Evolutionary conservation across 2,113 vertebrate genomes (phyloP).

Genomic region (Pogona vitticeps): DNA sequence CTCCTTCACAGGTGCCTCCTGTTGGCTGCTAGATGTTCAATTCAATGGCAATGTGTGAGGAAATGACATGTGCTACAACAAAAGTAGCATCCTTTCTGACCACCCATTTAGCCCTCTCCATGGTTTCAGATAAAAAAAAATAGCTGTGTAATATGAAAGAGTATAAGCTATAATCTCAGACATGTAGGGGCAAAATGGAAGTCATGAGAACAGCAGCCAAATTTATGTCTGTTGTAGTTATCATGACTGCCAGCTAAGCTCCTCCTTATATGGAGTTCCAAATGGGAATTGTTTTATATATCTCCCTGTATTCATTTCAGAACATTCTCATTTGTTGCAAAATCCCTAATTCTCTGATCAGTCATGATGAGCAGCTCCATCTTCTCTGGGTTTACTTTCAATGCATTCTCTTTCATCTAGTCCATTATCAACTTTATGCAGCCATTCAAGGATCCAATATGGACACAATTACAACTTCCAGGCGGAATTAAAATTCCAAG

Average conservation of each 20-base stretch:
- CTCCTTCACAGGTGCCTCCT: not conserved
- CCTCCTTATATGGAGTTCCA: not conserved
- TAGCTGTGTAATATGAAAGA: too few relatives aligned
- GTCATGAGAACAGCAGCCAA: not conserved
- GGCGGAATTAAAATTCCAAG: slow-evolving; percentile 49
- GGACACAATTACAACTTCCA: slow-evolving; percentile 35
- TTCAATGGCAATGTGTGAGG: not conserved
- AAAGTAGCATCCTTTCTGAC: not conserved
- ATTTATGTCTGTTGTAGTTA: not conserved
- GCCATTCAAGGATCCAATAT: slow-evolving; percentile 27
- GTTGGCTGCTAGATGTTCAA: not conserved
- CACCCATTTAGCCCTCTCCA: not conserved
- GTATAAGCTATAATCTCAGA: not conserved
- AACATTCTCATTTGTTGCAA: not conserved
- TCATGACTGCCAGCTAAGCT: not conserved
- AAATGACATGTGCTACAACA: not conserved
- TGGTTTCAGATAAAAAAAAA: too few relatives aligned
- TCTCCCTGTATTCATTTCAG: not conserved
- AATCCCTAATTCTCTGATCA: not conserved
- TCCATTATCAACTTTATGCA: not conserved
- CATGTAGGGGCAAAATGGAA: not conserved
- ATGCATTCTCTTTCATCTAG: not conserved
- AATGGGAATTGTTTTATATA: not conserved
- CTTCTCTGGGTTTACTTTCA: not conserved
- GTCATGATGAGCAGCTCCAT: not conserved